A percentile compares a stretch with the other conserved stretches of the same genome.
Evolutionary conservation across 2,797 vertebrate species (phyloP).

Genomic region (Gouania willdenowi): DNA sequence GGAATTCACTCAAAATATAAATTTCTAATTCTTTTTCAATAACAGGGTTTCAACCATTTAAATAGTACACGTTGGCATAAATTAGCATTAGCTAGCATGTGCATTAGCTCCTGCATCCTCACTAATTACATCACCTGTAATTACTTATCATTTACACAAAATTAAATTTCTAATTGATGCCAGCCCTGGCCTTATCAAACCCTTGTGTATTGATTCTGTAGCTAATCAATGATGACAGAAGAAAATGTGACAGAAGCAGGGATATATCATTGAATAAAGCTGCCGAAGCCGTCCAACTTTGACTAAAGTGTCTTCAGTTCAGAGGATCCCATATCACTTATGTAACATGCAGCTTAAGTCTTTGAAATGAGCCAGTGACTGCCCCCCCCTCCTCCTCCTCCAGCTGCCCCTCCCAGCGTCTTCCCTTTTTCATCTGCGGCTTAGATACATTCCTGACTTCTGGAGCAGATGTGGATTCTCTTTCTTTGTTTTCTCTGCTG

Average conservation of each 20-base stretch:
- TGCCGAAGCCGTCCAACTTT: slow-evolving; percentile 49
- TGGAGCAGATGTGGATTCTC: slow-evolving; percentile 54
- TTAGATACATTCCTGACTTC: slow-evolving; percentile 56
- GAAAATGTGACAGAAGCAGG: slow-evolving; percentile 5
- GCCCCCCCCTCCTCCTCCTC: slow-evolving; percentile 22
- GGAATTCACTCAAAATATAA: too few species aligned
- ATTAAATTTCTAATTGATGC: too few species aligned
- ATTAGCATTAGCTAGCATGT: too few species aligned
- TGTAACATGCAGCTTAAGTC: slow-evolving; percentile 58
- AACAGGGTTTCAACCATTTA: too few species aligned
- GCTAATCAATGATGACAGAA: too few species aligned
- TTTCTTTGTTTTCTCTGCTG: slow-evolving; percentile 29
- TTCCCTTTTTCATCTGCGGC: slow-evolving; percentile 48
- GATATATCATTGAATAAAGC: slow-evolving; percentile 16
- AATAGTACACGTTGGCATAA: too few species aligned
- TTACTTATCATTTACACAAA: too few species aligned
- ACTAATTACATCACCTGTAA: too few species aligned
- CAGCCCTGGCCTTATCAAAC: too few species aligned
- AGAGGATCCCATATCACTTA: slow-evolving; percentile 57
- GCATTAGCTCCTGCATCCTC: too few species aligned
- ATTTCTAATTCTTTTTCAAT: too few species aligned
- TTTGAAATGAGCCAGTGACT: slow-evolving; percentile 53
- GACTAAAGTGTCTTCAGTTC: slow-evolving; percentile 45
- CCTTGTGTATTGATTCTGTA: too few species aligned
- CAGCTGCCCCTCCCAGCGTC: slow-evolving; percentile 23